Evolutionary conservation across 2,113 vertebrate genomes (phyloP).

Genomic region (Lagopus leucura): DNA sequence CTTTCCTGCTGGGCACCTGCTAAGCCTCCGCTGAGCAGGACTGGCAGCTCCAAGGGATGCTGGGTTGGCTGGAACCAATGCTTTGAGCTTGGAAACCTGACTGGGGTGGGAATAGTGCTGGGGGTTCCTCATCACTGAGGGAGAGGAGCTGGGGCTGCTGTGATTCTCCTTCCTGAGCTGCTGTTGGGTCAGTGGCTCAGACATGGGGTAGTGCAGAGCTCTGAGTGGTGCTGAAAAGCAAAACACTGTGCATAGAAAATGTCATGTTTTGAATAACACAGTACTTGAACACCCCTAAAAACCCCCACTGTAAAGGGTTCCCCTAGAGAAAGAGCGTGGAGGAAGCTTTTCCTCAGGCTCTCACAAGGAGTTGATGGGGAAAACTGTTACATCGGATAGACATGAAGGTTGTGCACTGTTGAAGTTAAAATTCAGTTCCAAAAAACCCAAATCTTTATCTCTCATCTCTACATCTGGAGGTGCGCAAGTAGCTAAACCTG

Average conservation of each 20-base stretch:
- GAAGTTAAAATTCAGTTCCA: background rate
- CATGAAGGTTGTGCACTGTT: rapidly evolving
- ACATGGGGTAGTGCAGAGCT: too few relatives aligned
- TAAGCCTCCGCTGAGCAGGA: background rate
- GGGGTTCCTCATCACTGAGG: background rate
- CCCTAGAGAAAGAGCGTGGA: background rate
- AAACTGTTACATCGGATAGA: background rate
- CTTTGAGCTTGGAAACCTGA: background rate
- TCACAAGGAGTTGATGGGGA: background rate
- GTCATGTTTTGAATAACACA: rapidly evolving
- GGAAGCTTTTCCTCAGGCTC: background rate
- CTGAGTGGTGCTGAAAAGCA: background rate
- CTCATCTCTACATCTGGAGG: background rate
- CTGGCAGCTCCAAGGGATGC: background rate
- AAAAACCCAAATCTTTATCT: background rate
- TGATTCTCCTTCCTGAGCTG: background rate
- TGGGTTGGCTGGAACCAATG: rapidly evolving
- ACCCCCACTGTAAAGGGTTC: background rate
- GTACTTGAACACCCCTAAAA: background rate
- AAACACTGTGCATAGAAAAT: background rate
- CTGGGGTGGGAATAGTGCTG: background rate
- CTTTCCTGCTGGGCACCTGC: too few relatives aligned
- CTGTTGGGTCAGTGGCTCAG: too few relatives aligned
- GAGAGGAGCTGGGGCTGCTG: background rate
- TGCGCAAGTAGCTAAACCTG: background rate